Percentiles rank a stretch among this genome's conserved stretches.
phyloP scores from a whole-genome alignment of 2,797 vertebrate genomes.

The Rhynchonycteris naso region DNA sequence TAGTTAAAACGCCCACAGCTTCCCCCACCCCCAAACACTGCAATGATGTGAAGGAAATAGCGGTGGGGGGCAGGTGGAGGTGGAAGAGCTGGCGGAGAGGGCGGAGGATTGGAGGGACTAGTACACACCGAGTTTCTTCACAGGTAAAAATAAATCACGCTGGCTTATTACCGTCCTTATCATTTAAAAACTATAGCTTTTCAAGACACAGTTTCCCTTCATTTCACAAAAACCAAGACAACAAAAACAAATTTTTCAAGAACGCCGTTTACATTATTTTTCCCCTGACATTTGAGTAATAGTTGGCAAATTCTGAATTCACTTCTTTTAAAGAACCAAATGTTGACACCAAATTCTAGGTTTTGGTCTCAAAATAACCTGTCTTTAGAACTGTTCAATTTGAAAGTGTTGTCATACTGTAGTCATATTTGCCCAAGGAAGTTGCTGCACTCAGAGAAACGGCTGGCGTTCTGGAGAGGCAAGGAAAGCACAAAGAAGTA shows the following conservation, averaged over 20 bases:
- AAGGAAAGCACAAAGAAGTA: not conserved
- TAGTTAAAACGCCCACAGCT: not conserved
- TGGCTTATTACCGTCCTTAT: not conserved
- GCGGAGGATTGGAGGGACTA: not conserved
- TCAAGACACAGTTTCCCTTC: constrained; percentile 26
- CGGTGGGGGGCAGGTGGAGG: fast-evolving
- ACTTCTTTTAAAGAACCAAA: not conserved
- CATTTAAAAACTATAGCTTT: constrained; percentile 14
- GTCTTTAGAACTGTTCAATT: not conserved
- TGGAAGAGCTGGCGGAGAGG: not conserved
- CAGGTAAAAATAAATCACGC: not conserved
- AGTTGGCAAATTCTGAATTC: constrained; percentile 32
- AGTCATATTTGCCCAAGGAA: not conserved
- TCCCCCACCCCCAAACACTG: too few species aligned
- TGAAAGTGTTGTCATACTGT: not conserved
- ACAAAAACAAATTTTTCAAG: constrained; percentile 39
- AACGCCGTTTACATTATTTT: not conserved
- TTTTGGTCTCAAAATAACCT: constrained; percentile 48
- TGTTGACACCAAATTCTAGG: constrained; percentile 17
- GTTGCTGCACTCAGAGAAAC: not conserved
- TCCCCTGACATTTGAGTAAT: not conserved
- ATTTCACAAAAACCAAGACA: not conserved
- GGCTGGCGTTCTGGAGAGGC: not conserved
- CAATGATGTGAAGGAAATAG: not conserved
- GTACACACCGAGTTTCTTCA: not conserved